Percentiles rank a stretch among this genome's conserved stretches.
Evolutionary conservation across 2,888 invertebrate genomes (phyloP).

Genomic region (Brachyopa scutellaris): DNA sequence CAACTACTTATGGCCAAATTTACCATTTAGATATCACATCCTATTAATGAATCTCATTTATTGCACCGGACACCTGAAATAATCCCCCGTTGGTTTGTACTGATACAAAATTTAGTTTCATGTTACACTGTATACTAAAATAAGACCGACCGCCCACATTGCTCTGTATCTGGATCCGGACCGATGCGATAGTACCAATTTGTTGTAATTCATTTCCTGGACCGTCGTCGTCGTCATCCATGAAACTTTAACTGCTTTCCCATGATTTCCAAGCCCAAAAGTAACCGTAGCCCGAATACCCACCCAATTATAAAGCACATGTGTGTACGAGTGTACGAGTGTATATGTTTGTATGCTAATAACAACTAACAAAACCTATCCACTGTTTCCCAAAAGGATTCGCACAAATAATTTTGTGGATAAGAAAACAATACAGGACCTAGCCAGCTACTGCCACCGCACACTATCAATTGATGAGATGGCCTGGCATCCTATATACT

Average conservation of each 20-base stretch:
- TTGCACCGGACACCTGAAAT: slow-evolving; percentile 63
- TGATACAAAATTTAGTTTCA: slow-evolving; percentile 65
- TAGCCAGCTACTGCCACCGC: slow-evolving; percentile 55
- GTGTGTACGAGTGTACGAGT: neutral
- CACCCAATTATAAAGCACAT: slow-evolving; percentile 30
- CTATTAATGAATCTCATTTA: slow-evolving; percentile 50
- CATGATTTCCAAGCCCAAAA: slow-evolving; percentile 56
- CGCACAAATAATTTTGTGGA: slow-evolving; percentile 72
- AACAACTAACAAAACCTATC: slow-evolving; percentile 64
- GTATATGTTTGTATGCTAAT: slow-evolving; percentile 25
- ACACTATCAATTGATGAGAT: slow-evolving; percentile 71
- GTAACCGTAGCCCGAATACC: neutral
- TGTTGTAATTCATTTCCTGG: slow-evolving; percentile 65
- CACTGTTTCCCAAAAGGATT: slow-evolving; percentile 64
- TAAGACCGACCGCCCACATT: neutral
- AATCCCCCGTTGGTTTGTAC: slow-evolving; percentile 60
- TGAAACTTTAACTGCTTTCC: slow-evolving; percentile 65
- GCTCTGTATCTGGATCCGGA: neutral
- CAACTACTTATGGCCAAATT: slow-evolving; percentile 28
- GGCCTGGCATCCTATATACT: no score
- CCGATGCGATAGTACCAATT: slow-evolving; percentile 40
- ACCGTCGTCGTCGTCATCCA: slow-evolving; percentile 49
- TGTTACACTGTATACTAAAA: slow-evolving; percentile 45
- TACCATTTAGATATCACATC: slow-evolving; percentile 26
- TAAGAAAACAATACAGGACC: slow-evolving; percentile 69